These are phyloP conservation scores for Isoperla grammatica DNA, from an alignment of 2,888 invertebrate species.

Conservation along the genomic window DNA sequence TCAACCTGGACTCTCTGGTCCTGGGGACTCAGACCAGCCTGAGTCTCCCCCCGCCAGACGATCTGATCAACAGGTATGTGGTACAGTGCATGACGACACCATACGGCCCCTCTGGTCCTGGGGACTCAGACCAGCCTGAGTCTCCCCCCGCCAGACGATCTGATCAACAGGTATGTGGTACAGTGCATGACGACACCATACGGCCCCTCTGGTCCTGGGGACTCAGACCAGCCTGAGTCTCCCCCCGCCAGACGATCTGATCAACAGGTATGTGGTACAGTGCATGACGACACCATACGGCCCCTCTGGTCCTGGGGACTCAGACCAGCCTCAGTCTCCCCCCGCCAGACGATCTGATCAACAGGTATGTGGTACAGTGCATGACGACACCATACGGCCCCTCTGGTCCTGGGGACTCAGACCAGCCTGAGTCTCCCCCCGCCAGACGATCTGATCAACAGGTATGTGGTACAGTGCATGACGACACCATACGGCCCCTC, in stretches of 20 bases:
- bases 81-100: not conserved
- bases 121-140: constrained; percentile 34
- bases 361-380: constrained; percentile 17
- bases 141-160: constrained; percentile 42
- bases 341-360: constrained; percentile 38
- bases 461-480: constrained; percentile 13
- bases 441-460: constrained; percentile 37
- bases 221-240: constrained; percentile 38
- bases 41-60: constrained; percentile 42
- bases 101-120: constrained; percentile 31
- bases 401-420: not conserved
- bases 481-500: constrained; percentile 34
- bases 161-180: constrained; percentile 29
- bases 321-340: constrained; percentile 40
- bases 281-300: constrained; percentile 29
- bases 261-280: constrained; percentile 20
- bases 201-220: constrained; percentile 30
- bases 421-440: constrained; percentile 40
- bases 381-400: constrained; percentile 34
- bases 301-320: constrained; percentile 24
- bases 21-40: constrained; percentile 30
- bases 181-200: not conserved
- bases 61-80: constrained; percentile 33
- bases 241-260: constrained; percentile 40
- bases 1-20: constrained; percentile 44